These are phyloP conservation scores for Drosophila sucinea DNA, from an alignment of 1,140 invertebrate species.

Conservation along the genomic window DNA sequence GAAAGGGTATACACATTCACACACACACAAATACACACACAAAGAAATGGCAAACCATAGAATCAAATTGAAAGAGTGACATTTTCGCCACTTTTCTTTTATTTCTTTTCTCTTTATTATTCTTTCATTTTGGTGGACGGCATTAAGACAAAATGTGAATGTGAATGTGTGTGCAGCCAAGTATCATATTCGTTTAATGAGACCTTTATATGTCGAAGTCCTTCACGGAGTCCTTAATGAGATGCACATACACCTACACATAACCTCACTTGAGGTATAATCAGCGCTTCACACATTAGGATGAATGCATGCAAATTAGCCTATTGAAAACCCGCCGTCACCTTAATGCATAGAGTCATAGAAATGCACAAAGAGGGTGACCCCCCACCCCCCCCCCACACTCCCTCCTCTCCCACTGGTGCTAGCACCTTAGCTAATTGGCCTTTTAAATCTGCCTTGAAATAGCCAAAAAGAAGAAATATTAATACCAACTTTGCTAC, in stretches of 20 bases:
- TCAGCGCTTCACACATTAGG: conserved; percentile 4
- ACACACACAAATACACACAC: not conserved
- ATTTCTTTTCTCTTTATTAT: conserved; percentile 2
- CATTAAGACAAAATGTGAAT: not conserved
- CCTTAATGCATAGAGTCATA: conserved; percentile 1
- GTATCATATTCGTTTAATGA: conserved; percentile 34
- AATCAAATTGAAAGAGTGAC: conserved; percentile 23
- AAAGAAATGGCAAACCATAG: conserved; percentile 22
- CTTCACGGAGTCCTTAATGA: conserved; percentile 31
- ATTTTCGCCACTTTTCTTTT: conserved; percentile 11
- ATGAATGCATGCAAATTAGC: conserved; percentile 14
- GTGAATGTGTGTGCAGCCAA: conserved; percentile 1
- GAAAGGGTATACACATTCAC: conserved; percentile 5
- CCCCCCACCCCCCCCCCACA: conserved; percentile 7
- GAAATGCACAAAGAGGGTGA: conserved; percentile 15
- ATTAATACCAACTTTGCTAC: not conserved
- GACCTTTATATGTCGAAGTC: conserved; percentile 36
- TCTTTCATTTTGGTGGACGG: conserved; percentile 9
- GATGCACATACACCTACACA: conserved; percentile 31
- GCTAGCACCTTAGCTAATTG: conserved; percentile 48
- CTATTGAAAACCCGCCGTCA: conserved; percentile 21
- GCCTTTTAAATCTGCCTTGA: conserved; percentile 47
- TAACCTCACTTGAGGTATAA: conserved; percentile 2
- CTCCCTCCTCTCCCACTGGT: conserved; percentile 11
- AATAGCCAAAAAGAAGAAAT: conserved; percentile 39